Evolutionary conservation across 2,113 vertebrate species (phyloP).

Genomic region (Tachuris rubrigastra): DNA sequence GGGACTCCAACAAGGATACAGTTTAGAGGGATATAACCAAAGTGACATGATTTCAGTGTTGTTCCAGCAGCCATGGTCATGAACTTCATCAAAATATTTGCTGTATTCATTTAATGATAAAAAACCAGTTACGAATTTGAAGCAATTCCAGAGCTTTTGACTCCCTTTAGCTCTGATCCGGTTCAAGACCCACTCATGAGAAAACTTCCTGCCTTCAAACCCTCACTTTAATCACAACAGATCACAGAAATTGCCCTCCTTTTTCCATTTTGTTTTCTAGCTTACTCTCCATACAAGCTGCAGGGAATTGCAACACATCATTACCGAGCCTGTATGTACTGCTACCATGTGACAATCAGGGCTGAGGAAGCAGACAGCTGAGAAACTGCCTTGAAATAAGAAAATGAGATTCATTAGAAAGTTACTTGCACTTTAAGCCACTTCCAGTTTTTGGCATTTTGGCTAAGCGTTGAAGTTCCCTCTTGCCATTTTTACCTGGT

Average conservation of each 20-base stretch:
- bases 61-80: neutral
- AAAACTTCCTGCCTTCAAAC: neutral
- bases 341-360: neutral
- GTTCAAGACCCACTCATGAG: neutral
- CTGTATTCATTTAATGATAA: neutral
- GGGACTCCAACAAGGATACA: neutral
- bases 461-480: neutral
- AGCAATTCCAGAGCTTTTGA: neutral
- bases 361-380: neutral
- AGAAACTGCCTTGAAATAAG: neutral
- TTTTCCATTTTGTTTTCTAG: neutral
- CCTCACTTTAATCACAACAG: neutral
- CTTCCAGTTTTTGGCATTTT: neutral
- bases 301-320: neutral
- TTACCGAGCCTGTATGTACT: fast-evolving
- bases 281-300: fast-evolving
- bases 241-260: neutral
- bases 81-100: neutral
- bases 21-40: neutral
- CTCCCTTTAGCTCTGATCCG: neutral
- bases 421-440: neutral
- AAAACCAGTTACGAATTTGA: neutral
- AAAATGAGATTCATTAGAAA: neutral
- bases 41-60: neutral
- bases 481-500: neutral